These are phyloP conservation scores for Callorhinus ursinus DNA, from an alignment of 2,113 vertebrate genomes.

Conservation along the genomic window DNA sequence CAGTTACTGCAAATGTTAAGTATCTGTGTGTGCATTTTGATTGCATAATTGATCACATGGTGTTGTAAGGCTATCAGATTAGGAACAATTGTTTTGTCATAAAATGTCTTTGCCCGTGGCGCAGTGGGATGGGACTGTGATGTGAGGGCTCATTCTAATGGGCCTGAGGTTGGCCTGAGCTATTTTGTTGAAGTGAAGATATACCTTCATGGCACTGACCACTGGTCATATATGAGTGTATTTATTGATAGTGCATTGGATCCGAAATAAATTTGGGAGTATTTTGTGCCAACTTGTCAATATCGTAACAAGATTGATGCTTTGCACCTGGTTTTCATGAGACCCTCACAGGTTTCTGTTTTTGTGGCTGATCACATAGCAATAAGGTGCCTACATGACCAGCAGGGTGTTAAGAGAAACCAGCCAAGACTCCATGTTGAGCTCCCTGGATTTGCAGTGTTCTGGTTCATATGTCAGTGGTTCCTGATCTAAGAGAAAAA, in stretches of 20 bases:
- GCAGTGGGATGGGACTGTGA: neutral
- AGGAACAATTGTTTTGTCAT: neutral
- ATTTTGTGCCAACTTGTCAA: neutral
- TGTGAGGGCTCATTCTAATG: neutral
- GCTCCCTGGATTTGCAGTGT: neutral
- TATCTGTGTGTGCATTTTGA: neutral
- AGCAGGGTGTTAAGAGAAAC: neutral
- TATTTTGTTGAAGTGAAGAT: neutral
- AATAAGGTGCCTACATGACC: neutral
- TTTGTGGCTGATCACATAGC: neutral
- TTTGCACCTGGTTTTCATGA: neutral
- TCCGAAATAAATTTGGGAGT: neutral
- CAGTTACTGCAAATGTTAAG: neutral
- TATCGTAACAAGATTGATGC: neutral
- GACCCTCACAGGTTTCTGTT: neutral
- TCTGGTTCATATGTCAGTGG: neutral
- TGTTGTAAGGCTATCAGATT: neutral
- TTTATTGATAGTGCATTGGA: neutral
- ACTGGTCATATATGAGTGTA: neutral
- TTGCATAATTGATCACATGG: neutral
- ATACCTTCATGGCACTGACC: accelerated
- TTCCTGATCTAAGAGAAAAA: neutral
- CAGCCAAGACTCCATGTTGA: neutral
- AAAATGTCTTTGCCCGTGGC: neutral
- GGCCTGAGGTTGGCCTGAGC: neutral